Base-by-base conservation (phyloP, 2,113 vertebrate species). In the Alethe castanea region DNA sequence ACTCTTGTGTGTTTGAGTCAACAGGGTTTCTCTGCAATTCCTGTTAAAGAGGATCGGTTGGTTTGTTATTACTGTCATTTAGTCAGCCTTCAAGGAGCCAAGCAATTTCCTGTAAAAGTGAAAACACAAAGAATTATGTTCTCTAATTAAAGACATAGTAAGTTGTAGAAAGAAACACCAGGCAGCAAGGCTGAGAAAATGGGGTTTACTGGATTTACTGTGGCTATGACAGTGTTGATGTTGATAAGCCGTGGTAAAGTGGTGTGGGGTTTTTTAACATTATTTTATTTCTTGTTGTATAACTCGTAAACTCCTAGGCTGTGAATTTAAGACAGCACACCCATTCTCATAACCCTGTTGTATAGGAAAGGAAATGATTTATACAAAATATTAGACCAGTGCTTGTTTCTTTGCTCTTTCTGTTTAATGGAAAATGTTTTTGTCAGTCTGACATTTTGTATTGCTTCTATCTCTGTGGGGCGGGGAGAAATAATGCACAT, bases 11-110 rank as follows among this genome's bases (percentile, higher is more conserved):
- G 7, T 90, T 90, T 83, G 24, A 78, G 35, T 81, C 81, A 81
- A 88, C 48, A 52, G 47, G 18, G 18, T n/a, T 91, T 88, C 67
- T 92, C 60, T 83, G 48, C 53, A 60, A 83, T 88, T 86, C 56
- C 67, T 60, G 42, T 74, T 81, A 59, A 70, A 91, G 52, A 81
- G 53, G 60, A 86, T 82, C 15, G 2, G 53, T 71, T 61, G n/a
- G 44, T 91, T 92, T 95, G 73, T 94, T 96, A 89, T 95, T 92
- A 72, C 35, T 85, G 40, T 90, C 88, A 60, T 88, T 90, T 77
- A 81, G 85, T 84, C 86, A 88, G 44, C 31, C 72, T 89, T 42
- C 12, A 61, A 86, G 76, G 85, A 93, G 76, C 53, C 61, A 53
- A 71, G 79, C 48, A 88, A 86, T 88, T 96, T 96, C 87, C 85